Base-by-base conservation (phyloP, 2,797 vertebrate species). In the Eleutherodactylus coqui region DNA sequence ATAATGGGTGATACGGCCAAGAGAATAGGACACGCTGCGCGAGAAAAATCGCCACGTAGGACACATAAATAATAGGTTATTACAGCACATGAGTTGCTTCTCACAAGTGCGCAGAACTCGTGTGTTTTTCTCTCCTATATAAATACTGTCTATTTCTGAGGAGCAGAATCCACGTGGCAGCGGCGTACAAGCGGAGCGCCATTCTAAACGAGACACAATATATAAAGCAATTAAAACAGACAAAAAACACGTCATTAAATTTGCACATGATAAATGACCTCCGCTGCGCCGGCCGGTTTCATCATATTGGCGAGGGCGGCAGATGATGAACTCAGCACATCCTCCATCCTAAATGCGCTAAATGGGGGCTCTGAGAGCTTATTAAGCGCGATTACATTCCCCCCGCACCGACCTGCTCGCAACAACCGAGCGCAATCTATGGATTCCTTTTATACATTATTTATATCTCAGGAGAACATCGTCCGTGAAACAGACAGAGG, bases 261-360 rank as follows among this genome's bases (percentile, higher is more conserved):
- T 41, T 67, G 45, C 51, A 38, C 29, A 43, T 81, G 78, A 86
- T 81, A n/a, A 60, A 75, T 19, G 77, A 51, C 69, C 32, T 58
- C 13, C 75, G 85, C 43, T 34, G 78, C 64, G 78, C 13, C 19
- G 55, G 34, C 85, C 67, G 51, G 67, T 69, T 81, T 24, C 17
- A 47, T 62, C 55, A 49, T 67, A 51, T 41, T 43, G 45, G 38
- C 16, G 49, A 34, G 69, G 79, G 41, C 64, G 67, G 78, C 84
- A 69, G 34, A 76, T 69, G 85, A 82, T 82, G 72, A 67, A 67
- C 72, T 69, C 85, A 86, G 84, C 79, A 86, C 79, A 75, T 81
- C 81, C 81, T 79, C 51, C 45, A 53, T 49, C 24, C 29, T 82
- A 76, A 86, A 76, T 82, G 76, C 49, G 32, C 85, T 62, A 79